Evolutionary conservation across 2,888 invertebrate genomes (phyloP), one percentile per base, ranked within the genome.

Genomic region (Epicampocera succincta): DNA sequence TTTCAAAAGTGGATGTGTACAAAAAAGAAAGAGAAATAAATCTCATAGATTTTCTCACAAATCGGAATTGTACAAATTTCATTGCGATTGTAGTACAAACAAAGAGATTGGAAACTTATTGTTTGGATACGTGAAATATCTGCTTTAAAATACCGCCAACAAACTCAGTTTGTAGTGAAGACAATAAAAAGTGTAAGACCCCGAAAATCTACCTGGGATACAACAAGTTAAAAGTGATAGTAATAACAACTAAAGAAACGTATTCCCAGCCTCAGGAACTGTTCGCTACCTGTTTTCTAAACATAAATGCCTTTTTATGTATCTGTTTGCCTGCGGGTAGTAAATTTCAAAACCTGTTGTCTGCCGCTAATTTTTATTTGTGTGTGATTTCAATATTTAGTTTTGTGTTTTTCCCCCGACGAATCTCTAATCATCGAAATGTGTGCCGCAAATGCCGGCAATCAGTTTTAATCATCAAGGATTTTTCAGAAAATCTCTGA

Each of bases 261-360:
- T 17, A 65, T n/a, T 40, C 0, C 4, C 17, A 48, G 19, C 1
- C 0, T 38, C 17, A 8, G 29, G 33, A 63, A 46, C 65, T 65
- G 44, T 48, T n/a, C n/a, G n/a, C n/a, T 74, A 73, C 73, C 73
- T 73, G 63, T 3, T 48, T 48, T 50, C 12, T 40, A 1, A n/a
- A 9, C 19, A 33, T 33, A 33, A 33, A 33, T 17, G 3, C 38
- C 17, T 65, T 40, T 17, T 17, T 71, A 29, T 42, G 40, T 42
- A 4, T 13, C 3, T 11, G 12, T 13, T 15, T 61, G 8, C 48
- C 44, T 17, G 9, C 29, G 29, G 3, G 15, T 66, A 13, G 15
- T 33, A 58, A 50, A 21, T 33, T 29, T n/a, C 44, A 12, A 52
- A 33, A 52, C 9, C 50, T 40, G 56, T n/a, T 21, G 12, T 50